Evolutionary conservation across 2,113 vertebrate species (phyloP).

Genomic region (Mohoua ochrocephala): DNA sequence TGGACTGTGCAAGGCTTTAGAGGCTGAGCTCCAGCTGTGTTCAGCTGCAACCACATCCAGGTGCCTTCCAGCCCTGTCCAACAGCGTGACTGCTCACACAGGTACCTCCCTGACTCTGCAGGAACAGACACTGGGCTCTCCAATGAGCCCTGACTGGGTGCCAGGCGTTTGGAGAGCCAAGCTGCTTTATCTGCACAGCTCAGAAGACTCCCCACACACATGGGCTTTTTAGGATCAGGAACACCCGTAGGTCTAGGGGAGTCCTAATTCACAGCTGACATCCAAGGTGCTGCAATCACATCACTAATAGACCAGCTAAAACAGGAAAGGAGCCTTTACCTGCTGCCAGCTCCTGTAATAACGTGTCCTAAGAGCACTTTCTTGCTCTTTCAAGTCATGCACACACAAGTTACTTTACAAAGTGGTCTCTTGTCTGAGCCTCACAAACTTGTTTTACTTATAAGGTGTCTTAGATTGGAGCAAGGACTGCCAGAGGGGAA

Average conservation of each 20-base stretch:
- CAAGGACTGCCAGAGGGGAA: conserved; percentile 64
- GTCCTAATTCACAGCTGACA: not conserved
- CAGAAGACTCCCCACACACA: not conserved
- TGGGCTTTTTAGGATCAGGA: not conserved
- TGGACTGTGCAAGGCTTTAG: not conserved
- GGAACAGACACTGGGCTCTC: not conserved
- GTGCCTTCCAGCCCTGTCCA: not conserved
- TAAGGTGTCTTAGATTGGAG: conserved; percentile 46
- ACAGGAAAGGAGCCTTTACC: not conserved
- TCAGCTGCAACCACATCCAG: not conserved
- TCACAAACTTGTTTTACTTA: conserved; percentile 66
- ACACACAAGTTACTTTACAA: conserved; percentile 56
- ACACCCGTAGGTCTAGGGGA: not conserved
- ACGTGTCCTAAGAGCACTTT: conserved; percentile 24
- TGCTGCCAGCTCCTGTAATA: conserved; percentile 50
- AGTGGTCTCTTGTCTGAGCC: conserved; percentile 64
- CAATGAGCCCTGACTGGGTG: not conserved
- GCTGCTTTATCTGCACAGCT: not conserved
- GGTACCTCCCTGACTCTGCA: not conserved
- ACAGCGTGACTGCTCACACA: not conserved
- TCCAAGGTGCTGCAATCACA: not conserved
- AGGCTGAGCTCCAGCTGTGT: not conserved
- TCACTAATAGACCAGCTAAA: not conserved
- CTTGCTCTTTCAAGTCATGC: conserved; percentile 52
- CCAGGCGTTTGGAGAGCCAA: not conserved